phyloP scores from a whole-genome alignment of 2,888 invertebrate genomes.

The Catocala fraxini region DNA sequence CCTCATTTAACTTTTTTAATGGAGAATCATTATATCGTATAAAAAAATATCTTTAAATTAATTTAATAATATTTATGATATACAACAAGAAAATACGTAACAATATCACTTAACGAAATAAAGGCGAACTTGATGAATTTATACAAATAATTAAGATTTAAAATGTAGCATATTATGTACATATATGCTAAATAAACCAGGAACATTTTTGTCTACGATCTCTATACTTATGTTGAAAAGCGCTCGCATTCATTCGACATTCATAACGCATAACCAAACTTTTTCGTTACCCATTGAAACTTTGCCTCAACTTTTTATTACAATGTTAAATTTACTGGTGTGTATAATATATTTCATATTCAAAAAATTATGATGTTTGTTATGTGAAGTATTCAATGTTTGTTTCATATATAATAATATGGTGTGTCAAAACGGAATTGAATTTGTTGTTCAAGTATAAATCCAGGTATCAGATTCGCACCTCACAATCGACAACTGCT shows the following conservation, averaged over 20 bases:
- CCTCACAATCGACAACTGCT: no score
- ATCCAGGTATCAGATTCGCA: no score
- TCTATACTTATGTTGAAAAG: slow-evolving; percentile 29
- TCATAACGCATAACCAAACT: slow-evolving; percentile 43
- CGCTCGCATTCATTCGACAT: slow-evolving; percentile 37
- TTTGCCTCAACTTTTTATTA: slow-evolving; percentile 23
- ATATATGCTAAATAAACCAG: neutral
- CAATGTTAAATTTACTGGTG: slow-evolving; percentile 18
- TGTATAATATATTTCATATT: slow-evolving; percentile 1
- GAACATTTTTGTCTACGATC: slow-evolving; percentile 6
- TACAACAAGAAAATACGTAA: no score
- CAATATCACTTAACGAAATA: no score
- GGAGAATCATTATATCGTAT: no score
- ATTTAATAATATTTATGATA: no score
- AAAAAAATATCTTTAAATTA: no score
- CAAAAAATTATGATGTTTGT: slow-evolving; percentile 7
- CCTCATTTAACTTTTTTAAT: no score
- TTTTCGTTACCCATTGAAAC: slow-evolving; percentile 44
- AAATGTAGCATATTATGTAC: neutral
- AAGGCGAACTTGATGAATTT: no score
- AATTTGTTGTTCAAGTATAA: no score
- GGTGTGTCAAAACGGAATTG: no score
- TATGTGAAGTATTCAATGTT: neutral
- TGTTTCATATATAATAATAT: neutral
- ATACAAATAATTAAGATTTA: no score